These are phyloP conservation scores for Platichthys stellatus DNA, from an alignment of 2,113 vertebrate species.

Conservation along the genomic window DNA sequence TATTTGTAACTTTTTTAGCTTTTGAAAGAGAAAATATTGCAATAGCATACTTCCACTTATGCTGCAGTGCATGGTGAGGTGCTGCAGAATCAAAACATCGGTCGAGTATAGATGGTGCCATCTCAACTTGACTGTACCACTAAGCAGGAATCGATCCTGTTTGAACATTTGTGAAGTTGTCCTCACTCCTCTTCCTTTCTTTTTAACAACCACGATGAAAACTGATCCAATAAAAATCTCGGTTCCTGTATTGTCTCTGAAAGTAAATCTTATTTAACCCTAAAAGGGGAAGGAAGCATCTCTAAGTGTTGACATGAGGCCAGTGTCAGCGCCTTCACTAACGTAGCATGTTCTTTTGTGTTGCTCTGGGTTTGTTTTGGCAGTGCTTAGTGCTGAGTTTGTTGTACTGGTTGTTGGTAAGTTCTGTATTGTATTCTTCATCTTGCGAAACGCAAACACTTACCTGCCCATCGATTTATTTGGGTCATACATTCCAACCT, in stretches of 20 bases:
- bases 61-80: neutral
- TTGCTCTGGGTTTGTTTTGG: neutral
- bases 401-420: slow-evolving; percentile 30
- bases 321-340: slow-evolving; percentile 4
- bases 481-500: slow-evolving; percentile 61
- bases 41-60: slow-evolving; percentile 27
- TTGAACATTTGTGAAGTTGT: slow-evolving; percentile 11
- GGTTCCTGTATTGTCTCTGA: slow-evolving; percentile 4
- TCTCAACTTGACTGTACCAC: neutral
- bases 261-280: slow-evolving; percentile 10
- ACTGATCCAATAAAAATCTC: neutral
- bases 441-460: slow-evolving; percentile 25
- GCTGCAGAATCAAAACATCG: neutral
- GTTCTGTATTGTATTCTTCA: slow-evolving; percentile 21
- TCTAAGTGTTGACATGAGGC: slow-evolving; percentile 30
- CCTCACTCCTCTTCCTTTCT: neutral
- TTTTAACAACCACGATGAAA: neutral
- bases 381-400: slow-evolving; percentile 2
- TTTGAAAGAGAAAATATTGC: slow-evolving; percentile 32
- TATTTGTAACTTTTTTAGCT: slow-evolving; percentile 28
- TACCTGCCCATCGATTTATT: slow-evolving; percentile 14
- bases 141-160: neutral
- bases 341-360: slow-evolving; percentile 13
- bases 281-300: slow-evolving; percentile 38
- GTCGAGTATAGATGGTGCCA: slow-evolving; percentile 16